Evolutionary conservation across 2,888 invertebrate species (phyloP).

Genomic region (Leptinotarsa peninsularis): DNA sequence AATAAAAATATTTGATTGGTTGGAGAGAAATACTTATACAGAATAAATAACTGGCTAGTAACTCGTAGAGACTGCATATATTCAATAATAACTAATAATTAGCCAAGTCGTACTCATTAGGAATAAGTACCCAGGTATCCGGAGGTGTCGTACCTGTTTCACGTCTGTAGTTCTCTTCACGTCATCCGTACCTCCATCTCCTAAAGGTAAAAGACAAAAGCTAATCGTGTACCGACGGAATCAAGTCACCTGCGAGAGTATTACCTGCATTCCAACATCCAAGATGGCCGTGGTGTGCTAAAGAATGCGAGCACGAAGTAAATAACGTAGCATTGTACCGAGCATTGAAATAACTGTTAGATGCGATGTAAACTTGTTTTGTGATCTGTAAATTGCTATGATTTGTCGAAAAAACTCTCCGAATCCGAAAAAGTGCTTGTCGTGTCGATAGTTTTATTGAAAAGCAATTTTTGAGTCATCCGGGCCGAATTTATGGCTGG

Average conservation of each 20-base stretch:
- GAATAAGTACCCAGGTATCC: slow-evolving; percentile 19
- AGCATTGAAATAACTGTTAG: slow-evolving; percentile 56
- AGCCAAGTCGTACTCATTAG: slow-evolving; percentile 7
- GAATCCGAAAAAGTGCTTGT: slow-evolving; percentile 17
- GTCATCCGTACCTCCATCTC: slow-evolving; percentile 40
- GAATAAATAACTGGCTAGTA: neutral
- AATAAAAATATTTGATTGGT: neutral
- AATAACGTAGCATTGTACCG: slow-evolving; percentile 48
- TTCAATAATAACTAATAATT: slow-evolving; percentile 15
- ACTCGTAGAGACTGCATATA: slow-evolving; percentile 1
- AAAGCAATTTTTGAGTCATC: neutral
- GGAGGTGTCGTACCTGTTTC: slow-evolving; percentile 16
- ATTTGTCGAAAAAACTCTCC: slow-evolving; percentile 26
- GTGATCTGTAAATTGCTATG: slow-evolving; percentile 41
- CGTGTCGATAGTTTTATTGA: neutral
- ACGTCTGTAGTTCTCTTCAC: slow-evolving; percentile 22
- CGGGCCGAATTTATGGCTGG: neutral
- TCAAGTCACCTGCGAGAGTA: slow-evolving; percentile 47
- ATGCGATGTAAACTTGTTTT: slow-evolving; percentile 55
- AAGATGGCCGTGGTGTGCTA: slow-evolving; percentile 60
- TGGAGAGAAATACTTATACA: neutral
- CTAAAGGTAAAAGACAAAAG: slow-evolving; percentile 43
- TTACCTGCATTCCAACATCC: slow-evolving; percentile 62
- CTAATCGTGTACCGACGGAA: slow-evolving; percentile 43
- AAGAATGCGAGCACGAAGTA: slow-evolving; percentile 61